Conservation (phyloP, 2,113 vertebrate genomes). For the Bos indicus region DNA sequence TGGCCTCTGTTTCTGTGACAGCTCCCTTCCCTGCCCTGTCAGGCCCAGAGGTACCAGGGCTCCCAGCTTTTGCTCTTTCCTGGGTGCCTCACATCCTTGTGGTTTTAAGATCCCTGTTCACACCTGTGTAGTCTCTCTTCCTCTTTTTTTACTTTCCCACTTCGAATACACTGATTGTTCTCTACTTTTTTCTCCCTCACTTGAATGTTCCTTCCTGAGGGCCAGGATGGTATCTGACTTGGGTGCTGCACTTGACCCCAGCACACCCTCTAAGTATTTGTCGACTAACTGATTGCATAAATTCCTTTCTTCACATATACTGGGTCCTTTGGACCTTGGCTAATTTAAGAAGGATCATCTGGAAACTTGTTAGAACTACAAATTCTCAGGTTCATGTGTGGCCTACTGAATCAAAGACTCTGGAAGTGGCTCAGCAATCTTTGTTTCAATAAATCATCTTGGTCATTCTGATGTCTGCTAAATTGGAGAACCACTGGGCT, state of each 20-base stretch:
- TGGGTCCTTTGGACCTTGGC: not conserved
- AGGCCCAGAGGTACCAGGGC: not conserved
- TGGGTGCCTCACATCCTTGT: not conserved
- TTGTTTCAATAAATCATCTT: not conserved
- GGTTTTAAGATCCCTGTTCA: not conserved
- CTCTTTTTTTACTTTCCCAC: not conserved
- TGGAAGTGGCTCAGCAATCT: not conserved
- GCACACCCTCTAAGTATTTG: not conserved
- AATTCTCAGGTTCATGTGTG: not conserved
- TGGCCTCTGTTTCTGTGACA: not conserved
- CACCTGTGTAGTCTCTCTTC: not conserved
- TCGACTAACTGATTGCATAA: not conserved
- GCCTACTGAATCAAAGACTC: not conserved
- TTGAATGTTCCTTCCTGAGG: not conserved
- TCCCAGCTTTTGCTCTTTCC: not conserved
- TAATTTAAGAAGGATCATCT: not conserved
- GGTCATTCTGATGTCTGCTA: not conserved
- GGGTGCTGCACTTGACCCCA: not conserved
- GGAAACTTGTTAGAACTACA: not conserved
- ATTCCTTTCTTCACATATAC: not conserved
- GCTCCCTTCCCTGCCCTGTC: too few species aligned
- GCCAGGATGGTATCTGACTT: not conserved
- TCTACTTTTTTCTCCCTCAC: not conserved
- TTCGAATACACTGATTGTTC: not conserved
- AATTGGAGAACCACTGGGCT: not conserved